phyloP scores from a whole-genome alignment of 1,140 invertebrate genomes.

The Diorhabda elongata region DNA sequence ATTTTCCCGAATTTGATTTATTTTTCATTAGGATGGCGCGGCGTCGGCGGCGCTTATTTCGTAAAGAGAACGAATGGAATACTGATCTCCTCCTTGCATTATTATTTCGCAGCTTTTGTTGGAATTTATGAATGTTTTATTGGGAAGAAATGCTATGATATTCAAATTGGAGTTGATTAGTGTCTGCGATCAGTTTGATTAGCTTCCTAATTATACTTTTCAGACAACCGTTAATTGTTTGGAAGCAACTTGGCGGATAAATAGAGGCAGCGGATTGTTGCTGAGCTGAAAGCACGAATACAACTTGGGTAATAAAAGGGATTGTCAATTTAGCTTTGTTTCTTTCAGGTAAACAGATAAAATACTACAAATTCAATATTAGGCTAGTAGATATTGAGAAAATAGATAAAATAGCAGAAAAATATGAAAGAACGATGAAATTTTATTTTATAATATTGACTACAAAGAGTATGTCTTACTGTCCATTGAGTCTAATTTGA shows the following conservation, averaged over 20 bases:
- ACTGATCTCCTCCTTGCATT: neutral
- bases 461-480: no score
- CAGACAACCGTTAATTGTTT: neutral
- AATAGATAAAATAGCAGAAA: no score
- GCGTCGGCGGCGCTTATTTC: neutral
- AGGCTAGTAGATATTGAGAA: no score
- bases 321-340: no score
- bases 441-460: no score
- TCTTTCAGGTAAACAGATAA: no score
- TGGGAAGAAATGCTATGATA: neutral
- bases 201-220: neutral
- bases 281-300: neutral
- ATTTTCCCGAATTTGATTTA: constrained; percentile 5
- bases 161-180: constrained; percentile 1
- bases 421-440: no score
- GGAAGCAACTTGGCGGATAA: neutral
- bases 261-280: neutral
- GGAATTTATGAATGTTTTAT: constrained; percentile 8
- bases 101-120: constrained; percentile 7
- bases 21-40: constrained; percentile 7
- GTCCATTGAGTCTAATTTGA: no score
- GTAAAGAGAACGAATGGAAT: neutral
- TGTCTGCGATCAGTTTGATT: neutral
- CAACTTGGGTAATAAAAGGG: no score
- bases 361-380: no score